These are phyloP conservation scores for Gallinago nigripennis DNA, from an alignment of 2,797 vertebrate genomes.

Conservation along the genomic window DNA sequence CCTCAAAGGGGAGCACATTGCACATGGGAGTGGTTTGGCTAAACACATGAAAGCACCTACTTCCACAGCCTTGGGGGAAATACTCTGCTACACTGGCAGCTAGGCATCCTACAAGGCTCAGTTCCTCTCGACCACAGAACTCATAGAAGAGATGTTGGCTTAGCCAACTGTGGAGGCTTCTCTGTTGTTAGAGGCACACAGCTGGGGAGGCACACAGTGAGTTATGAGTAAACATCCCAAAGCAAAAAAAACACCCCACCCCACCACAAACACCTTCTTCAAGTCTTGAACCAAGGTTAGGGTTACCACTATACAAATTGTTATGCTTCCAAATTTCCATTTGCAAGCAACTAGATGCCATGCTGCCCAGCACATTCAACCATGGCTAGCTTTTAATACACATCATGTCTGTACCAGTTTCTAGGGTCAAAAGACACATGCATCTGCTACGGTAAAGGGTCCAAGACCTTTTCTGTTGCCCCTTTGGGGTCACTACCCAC, in stretches of 20 bases:
- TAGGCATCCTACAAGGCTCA: not conserved
- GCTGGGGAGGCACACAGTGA: not conserved
- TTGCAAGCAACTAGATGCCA: not conserved
- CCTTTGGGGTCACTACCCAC: not conserved
- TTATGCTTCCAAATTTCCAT: not conserved
- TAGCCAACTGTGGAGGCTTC: not conserved
- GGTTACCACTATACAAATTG: not conserved
- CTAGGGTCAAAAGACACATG: not conserved
- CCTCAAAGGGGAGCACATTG: not conserved
- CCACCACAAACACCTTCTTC: not conserved
- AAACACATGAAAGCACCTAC: not conserved
- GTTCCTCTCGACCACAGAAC: not conserved
- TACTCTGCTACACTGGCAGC: not conserved
- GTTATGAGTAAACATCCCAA: not conserved
- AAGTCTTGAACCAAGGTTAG: not conserved
- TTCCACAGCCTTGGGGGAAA: not conserved
- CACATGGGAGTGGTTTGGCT: not conserved
- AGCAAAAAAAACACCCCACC: accelerated
- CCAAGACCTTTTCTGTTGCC: not conserved
- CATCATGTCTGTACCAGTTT: not conserved
- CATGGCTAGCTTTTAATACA: not conserved
- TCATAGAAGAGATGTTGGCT: not conserved
- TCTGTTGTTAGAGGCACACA: no score
- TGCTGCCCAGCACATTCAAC: not conserved
- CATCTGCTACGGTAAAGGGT: not conserved